A percentile compares a stretch with the other conserved stretches of the same genome.
phyloP scores from a whole-genome alignment of 2,113 vertebrate species.

The Clupea harengus region DNA sequence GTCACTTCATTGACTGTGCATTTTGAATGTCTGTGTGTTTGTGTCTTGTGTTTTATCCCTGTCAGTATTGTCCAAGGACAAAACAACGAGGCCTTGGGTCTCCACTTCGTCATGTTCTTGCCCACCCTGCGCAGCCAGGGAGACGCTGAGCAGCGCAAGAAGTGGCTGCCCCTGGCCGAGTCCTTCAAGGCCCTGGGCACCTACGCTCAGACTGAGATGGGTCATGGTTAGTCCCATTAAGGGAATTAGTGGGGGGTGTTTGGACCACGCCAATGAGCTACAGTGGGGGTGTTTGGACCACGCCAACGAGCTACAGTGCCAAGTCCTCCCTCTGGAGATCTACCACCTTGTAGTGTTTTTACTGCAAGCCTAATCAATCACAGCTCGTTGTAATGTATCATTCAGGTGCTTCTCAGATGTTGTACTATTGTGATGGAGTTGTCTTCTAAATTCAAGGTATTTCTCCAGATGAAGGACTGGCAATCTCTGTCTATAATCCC shows the following conservation, averaged over 20 bases:
- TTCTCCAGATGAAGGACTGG: not conserved
- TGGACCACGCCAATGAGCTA: too few relatives aligned
- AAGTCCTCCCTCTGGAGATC: not conserved
- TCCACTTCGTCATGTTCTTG: conserved; percentile 90
- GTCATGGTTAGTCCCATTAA: conserved; percentile 88
- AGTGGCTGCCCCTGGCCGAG: conserved; percentile 80
- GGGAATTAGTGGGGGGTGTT: not conserved
- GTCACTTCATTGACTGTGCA: not conserved
- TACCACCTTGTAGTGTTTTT: not conserved
- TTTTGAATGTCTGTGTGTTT: not conserved
- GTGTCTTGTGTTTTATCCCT: conserved; percentile 6
- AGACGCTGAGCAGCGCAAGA: conserved; percentile 80
- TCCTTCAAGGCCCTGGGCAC: conserved; percentile 83
- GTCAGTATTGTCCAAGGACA: conserved; percentile 48
- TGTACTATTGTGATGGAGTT: not conserved
- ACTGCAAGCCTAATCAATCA: not conserved
- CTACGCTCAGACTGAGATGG: conserved; percentile 95
- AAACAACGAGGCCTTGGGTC: conserved; percentile 68
- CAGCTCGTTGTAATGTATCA: not conserved
- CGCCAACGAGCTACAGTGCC: not conserved
- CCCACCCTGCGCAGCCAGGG: conserved; percentile 81
- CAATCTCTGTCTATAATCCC: not conserved
- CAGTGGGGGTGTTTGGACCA: not conserved
- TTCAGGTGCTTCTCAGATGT: not conserved
- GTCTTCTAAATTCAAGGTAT: not conserved